Percentiles rank a stretch among this genome's conserved stretches.
phyloP scores from a whole-genome alignment of 2,888 invertebrate genomes.

The Chloromyia formosa region DNA sequence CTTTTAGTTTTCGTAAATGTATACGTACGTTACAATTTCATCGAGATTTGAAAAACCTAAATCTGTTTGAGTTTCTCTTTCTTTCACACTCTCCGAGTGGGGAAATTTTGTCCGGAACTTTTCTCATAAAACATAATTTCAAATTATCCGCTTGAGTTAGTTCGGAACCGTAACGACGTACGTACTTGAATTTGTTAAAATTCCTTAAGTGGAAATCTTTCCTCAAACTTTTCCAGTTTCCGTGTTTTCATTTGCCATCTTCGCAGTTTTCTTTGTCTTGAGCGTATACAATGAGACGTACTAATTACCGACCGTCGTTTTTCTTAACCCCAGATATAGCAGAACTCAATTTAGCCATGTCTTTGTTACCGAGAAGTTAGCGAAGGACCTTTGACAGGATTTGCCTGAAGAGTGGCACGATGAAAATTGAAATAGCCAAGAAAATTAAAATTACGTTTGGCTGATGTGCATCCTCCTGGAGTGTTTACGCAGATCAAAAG shows the following conservation, averaged over 20 bases:
- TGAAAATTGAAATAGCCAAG: no score
- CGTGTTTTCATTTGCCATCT: constrained; percentile 15
- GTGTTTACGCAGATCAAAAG: no score
- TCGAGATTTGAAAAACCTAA: no score
- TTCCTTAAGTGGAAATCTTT: constrained; percentile 23
- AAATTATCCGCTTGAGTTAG: constrained; percentile 16
- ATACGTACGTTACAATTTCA: no score
- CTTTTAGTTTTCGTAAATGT: no score
- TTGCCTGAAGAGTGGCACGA: no score
- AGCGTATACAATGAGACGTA: not conserved
- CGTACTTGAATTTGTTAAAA: not conserved
- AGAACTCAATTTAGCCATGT: not conserved
- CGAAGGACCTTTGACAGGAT: no score
- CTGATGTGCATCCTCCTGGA: no score
- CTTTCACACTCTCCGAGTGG: not conserved
- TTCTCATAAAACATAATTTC: constrained; percentile 27
- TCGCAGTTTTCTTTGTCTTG: not conserved
- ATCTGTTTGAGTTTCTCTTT: no score
- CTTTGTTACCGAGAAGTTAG: not conserved
- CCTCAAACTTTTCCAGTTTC: constrained; percentile 5
- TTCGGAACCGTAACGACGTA: not conserved
- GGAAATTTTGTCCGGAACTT: not conserved
- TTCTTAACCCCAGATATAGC: constrained; percentile 9
- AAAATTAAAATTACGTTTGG: no score
- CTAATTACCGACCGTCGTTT: constrained; percentile 2